Evolutionary conservation across 2,113 vertebrate species (phyloP).

Genomic region (Eublepharis macularius): DNA sequence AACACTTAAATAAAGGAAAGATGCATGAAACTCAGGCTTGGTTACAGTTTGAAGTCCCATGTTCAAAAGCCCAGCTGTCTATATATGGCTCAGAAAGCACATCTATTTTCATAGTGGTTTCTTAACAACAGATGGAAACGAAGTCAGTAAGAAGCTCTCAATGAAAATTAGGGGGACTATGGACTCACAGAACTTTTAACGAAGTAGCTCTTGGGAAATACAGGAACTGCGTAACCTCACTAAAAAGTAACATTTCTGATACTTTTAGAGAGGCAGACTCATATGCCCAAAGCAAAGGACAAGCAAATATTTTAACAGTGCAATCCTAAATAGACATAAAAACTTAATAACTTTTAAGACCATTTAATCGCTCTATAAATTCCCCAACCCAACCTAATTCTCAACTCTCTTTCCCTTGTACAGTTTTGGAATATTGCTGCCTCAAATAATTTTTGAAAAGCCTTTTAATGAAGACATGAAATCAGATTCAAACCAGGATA

Average conservation of each 20-base stretch:
- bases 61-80: background rate
- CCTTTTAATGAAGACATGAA: background rate
- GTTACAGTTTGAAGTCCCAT: background rate
- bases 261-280: background rate
- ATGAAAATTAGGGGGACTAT: background rate
- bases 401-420: background rate
- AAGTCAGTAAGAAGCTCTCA: background rate
- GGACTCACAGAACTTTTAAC: background rate
- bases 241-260: background rate
- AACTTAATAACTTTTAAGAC: no score
- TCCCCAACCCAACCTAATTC: background rate
- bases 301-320: no score
- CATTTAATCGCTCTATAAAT: background rate
- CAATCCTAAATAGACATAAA: no score
- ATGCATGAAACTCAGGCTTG: background rate
- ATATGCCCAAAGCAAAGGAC: background rate
- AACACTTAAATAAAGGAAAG: constrained; percentile 14
- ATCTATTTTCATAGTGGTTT: background rate
- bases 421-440: no score
- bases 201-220: background rate
- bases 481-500: constrained; percentile 10
- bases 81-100: background rate
- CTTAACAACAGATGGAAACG: background rate
- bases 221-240: background rate
- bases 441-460: background rate